Base-by-base conservation (phyloP, 2,888 invertebrate species). In the Pandemis corylana region DNA sequence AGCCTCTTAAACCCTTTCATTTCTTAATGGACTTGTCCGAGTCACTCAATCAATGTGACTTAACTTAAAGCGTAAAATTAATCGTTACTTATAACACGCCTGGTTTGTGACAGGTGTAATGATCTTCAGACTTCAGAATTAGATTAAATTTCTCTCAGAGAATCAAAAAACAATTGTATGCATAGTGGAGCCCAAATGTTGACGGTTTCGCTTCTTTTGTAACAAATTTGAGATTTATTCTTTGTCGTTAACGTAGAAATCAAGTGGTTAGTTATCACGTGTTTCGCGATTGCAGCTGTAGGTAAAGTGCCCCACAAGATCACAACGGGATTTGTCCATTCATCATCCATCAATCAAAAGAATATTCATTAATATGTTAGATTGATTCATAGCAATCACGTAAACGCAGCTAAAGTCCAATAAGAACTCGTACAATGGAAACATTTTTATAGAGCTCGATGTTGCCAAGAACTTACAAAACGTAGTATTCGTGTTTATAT, bases 1-100 rank as follows among this genome's bases (percentile, higher is more conserved):
- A 41, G 41, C 56, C 72, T 79, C 77, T 77, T 72, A 69, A 79
- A 79, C 81, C 80, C 79, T 80, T 79, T 80, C 75, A 77, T 77
- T 81, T 80, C 78, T 77, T 84, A 85, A 86, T 84, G 85, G 84
- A 80, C 81, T 83, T 85, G 80, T 85, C 83, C 77, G 80, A 81
- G 82, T 79, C 76, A 78, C 77, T 78, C 75, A 71, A 69, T 77
- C 84, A 84, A 76, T 82, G 20, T 56, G 63, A 56, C 49, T 68
- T 65, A 61, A 59, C 46, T 56, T 72, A 62, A 68, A 56, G 36
- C 68, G 41, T 56, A 46, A 68, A 63, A 53, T 68, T 63, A 63
- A 53, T 44, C 42, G 67, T 41, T 53, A 36, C 28, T 36, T 36
- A 53, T 44, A 49, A 64, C 36, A 15, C 42, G 7, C n/a, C n/a